Evolutionary conservation across 1,140 invertebrate genomes (phyloP), one percentile per base, ranked within the genome.

Genomic region (Plodia interpunctella): DNA sequence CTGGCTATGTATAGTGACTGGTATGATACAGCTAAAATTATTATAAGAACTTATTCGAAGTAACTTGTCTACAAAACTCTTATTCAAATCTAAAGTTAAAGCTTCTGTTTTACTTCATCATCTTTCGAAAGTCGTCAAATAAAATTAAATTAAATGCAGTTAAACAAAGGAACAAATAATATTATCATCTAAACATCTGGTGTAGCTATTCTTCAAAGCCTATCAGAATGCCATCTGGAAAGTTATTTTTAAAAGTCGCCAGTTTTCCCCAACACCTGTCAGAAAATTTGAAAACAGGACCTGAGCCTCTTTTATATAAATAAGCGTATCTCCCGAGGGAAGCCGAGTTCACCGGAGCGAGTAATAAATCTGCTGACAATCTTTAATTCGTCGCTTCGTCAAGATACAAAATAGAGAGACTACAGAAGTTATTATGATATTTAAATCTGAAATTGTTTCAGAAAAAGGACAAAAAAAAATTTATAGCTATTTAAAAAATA

Each of bases 281-380:
- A 15, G 15, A 44, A 44, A 44, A 44, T 44, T 44, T n/a, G 38
- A 44, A 44, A 44, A 15, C 15, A 44, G 38, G 38, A 44, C 38
- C 38, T 44, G 38, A 44, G 38, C 38, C 38, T 44, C 38, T 44
- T 44, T 25, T 53, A 53, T 53, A 82, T 76, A 68, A 60, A 62
- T 60, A 65, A 57, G 63, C 76, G 38, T 44, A 80, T 62, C 66
- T 72, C 80, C 71, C 78, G 15, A 30, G 76, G 66, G 78, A 77
- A 64, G 13, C 28, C 63, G 68, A 58, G 76, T 74, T 83, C 83
- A 81, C 68, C 74, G 81, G 76, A 83, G 80, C 83, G 80, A 75
- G 69, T 87, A 83, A 87, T 87, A 88, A 88, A 87, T 81, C 81
- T 84, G 85, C 87, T 87, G 86, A 87, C 86, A 87, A 80, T 80